A percentile compares a stretch with the other conserved stretches of the same genome.
These are phyloP conservation scores for Pyrgilauda ruficollis DNA, from an alignment of 2,113 vertebrate species.

Conservation along the genomic window DNA sequence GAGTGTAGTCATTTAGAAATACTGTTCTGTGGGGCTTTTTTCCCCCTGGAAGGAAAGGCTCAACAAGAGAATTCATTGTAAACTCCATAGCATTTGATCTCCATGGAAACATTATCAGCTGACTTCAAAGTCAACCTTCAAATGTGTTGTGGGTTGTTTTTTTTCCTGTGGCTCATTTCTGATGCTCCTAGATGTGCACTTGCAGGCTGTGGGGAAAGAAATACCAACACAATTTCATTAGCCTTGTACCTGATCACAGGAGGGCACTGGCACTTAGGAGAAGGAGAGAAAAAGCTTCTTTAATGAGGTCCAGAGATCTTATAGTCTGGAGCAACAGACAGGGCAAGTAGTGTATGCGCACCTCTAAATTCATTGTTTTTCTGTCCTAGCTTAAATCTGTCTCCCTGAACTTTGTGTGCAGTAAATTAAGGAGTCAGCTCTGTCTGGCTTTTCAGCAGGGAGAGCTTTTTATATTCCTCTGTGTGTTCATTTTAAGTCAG, in stretches of 20 bases:
- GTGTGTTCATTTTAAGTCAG: not conserved
- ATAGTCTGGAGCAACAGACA: not conserved
- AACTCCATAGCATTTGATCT: constrained; percentile 28
- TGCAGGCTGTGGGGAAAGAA: not conserved
- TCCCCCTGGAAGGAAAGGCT: not conserved
- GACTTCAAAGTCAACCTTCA: constrained; percentile 60
- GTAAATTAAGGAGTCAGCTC: not conserved
- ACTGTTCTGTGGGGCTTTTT: not conserved
- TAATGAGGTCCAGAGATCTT: not conserved
- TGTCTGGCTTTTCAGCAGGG: not conserved
- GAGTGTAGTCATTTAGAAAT: not conserved
- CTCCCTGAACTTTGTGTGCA: not conserved
- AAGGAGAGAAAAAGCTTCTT: not conserved
- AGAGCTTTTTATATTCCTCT: not conserved
- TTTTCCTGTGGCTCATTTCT: not conserved
- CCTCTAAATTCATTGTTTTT: not conserved
- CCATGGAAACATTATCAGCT: constrained; percentile 57
- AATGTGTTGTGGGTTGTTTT: not conserved
- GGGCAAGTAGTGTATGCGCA: not conserved
- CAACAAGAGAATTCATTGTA: not conserved
- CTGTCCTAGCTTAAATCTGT: not conserved
- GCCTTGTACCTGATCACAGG: not conserved
- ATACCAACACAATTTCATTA: not conserved
- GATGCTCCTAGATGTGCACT: constrained; percentile 8
- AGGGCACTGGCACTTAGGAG: not conserved